Evolutionary conservation across 1,140 invertebrate genomes (phyloP).

Genomic region (Drosophila asahinai): DNA sequence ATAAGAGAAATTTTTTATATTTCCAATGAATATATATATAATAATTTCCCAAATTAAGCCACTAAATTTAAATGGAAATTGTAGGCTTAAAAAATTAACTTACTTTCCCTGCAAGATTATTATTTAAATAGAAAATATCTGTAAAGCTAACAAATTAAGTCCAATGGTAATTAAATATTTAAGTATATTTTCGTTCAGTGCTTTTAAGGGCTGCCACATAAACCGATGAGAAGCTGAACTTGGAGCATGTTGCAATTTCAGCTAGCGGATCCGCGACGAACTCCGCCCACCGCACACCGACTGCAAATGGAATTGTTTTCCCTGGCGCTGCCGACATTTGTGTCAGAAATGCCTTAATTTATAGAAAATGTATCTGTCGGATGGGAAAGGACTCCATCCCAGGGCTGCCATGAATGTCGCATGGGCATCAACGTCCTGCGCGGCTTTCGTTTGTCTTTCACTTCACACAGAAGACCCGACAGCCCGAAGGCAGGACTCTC

Average conservation of each 20-base stretch:
- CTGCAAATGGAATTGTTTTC: conserved; percentile 74
- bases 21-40: too few relatives aligned
- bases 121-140: too few relatives aligned
- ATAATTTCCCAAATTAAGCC: too few relatives aligned
- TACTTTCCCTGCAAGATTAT: too few relatives aligned
- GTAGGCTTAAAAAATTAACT: too few relatives aligned
- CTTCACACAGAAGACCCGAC: conserved; percentile 44
- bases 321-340: conserved; percentile 47
- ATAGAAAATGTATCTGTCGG: conserved; percentile 72
- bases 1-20: too few relatives aligned
- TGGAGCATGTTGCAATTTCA: conserved; percentile 50
- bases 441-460: conserved; percentile 65
- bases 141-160: neutral
- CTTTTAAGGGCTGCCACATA: neutral
- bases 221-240: conserved; percentile 19
- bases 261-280: conserved; percentile 40
- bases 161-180: neutral
- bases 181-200: conserved; percentile 1
- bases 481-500: conserved; percentile 33
- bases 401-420: conserved; percentile 43
- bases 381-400: conserved; percentile 40
- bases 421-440: conserved; percentile 54
- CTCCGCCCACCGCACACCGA: conserved; percentile 18
- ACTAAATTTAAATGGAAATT: too few relatives aligned
- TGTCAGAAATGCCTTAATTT: conserved; percentile 71